phyloP scores from a whole-genome alignment of 2,113 vertebrate species.

The Canis aureus region DNA sequence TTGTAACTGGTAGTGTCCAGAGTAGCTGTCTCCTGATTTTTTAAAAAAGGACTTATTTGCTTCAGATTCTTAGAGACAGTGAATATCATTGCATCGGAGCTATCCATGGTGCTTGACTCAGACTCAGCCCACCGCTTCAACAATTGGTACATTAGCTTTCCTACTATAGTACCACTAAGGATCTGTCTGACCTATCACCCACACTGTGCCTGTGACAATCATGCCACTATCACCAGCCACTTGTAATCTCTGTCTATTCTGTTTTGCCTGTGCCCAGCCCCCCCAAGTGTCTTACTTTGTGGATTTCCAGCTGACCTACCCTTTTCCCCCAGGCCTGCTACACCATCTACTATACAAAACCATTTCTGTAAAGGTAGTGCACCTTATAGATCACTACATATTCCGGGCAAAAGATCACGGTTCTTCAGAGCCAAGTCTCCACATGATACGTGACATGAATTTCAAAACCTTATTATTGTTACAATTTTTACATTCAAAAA shows the following conservation, averaged over 20 bases:
- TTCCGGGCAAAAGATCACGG: background rate
- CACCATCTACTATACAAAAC: background rate
- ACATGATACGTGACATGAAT: background rate
- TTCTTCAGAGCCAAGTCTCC: conserved; percentile 25
- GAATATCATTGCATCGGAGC: conserved; percentile 51
- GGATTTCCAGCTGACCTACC: background rate
- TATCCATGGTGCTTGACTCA: conserved; percentile 80
- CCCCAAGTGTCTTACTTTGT: background rate
- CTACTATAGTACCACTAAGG: background rate
- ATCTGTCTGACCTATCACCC: background rate
- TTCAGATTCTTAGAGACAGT: background rate
- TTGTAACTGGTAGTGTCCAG: background rate
- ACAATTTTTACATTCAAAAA: conserved; percentile 24
- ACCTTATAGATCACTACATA: background rate
- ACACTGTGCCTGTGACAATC: background rate
- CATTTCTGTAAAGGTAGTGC: background rate
- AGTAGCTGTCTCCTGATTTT: background rate
- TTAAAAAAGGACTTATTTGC: background rate
- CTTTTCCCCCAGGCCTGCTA: background rate
- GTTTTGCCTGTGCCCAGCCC: background rate
- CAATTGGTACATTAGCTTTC: background rate
- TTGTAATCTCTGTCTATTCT: background rate
- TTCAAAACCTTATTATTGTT: conserved; percentile 30
- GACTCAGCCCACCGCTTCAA: background rate
- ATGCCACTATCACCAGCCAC: background rate